These are phyloP conservation scores for Elachura formosa DNA, from an alignment of 2,113 vertebrate species.

Conservation along the genomic window DNA sequence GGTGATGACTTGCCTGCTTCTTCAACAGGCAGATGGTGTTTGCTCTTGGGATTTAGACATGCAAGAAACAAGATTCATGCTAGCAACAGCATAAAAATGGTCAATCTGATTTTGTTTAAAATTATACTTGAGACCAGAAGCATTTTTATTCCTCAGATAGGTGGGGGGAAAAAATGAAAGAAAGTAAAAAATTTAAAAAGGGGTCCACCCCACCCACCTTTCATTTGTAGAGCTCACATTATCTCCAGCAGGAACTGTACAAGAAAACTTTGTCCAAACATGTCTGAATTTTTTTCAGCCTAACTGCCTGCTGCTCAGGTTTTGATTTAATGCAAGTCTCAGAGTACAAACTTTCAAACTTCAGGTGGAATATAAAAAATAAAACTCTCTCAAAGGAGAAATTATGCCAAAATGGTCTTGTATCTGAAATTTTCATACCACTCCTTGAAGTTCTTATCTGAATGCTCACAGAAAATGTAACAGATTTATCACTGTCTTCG, in stretches of 20 bases:
- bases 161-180: fast-evolving
- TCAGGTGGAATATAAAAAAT: background rate
- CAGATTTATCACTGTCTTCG: background rate
- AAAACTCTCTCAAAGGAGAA: background rate
- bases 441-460: background rate
- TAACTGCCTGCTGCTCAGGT: background rate
- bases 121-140: constrained; percentile 21
- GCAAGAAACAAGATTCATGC: constrained; percentile 54
- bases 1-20: background rate
- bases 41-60: constrained; percentile 66
- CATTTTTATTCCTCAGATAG: background rate
- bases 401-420: background rate
- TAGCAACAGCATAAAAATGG: constrained; percentile 52
- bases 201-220: background rate
- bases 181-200: fast-evolving
- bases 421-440: background rate
- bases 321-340: background rate
- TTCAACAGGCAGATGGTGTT: constrained; percentile 68
- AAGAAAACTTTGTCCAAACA: background rate
- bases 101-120: constrained; percentile 49
- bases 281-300: background rate
- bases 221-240: background rate
- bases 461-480: background rate
- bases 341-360: background rate
- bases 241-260: background rate